Evolutionary conservation across 2,797 vertebrate genomes (phyloP).

Genomic region (Scomberomorus guttatus): DNA sequence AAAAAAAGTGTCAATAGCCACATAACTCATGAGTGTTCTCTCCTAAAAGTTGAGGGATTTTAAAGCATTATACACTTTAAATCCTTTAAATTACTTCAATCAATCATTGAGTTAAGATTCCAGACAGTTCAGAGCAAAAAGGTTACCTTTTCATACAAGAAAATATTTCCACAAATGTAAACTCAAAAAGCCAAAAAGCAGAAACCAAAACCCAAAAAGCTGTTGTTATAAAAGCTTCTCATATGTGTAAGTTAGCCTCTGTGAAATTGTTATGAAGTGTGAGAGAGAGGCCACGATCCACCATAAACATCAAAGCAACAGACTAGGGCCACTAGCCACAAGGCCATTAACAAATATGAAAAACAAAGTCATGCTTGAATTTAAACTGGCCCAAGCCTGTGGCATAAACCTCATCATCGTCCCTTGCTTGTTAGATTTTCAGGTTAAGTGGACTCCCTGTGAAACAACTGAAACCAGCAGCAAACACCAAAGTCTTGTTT

Average conservation of each 20-base stretch:
- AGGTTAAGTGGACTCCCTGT: constrained; percentile 6
- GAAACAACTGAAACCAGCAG: constrained; percentile 4
- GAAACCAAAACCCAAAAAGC: constrained; percentile 5
- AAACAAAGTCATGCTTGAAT: no score
- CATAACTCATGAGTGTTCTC: neutral
- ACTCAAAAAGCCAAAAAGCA: constrained; percentile 18
- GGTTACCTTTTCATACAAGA: neutral
- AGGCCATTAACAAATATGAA: neutral
- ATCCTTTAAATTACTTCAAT: neutral
- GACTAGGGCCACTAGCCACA: constrained; percentile 7
- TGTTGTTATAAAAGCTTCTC: constrained; percentile 1
- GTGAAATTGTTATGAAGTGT: constrained; percentile 13
- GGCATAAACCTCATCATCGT: neutral
- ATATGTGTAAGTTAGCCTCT: constrained; percentile 17
- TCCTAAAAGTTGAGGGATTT: neutral
- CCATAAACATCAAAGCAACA: constrained; percentile 34
- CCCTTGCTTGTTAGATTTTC: constrained; percentile 10
- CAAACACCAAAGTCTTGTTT: constrained; percentile 37
- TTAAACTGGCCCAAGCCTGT: constrained; percentile 34
- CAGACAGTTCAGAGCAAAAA: neutral
- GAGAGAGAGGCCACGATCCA: constrained; percentile 33
- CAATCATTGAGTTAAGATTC: neutral
- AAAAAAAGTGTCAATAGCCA: neutral
- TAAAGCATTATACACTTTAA: neutral
- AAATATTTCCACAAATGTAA: constrained; percentile 11